Percentiles rank a stretch among this genome's conserved stretches.
phyloP scores from a whole-genome alignment of 2,113 vertebrate species.

The Anser cygnoides region DNA sequence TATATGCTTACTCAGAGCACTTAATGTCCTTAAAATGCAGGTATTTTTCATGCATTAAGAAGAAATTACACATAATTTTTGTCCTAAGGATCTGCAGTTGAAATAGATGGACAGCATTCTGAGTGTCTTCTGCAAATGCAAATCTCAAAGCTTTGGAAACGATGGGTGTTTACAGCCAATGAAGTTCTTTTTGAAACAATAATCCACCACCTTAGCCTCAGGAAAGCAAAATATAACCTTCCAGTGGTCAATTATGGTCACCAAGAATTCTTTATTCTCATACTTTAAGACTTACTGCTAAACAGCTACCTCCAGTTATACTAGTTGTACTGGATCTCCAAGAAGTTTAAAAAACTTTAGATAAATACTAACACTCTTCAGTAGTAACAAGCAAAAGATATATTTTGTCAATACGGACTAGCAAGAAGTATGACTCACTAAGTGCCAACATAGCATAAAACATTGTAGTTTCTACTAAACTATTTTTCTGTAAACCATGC shows the following conservation, averaged over 20 bases:
- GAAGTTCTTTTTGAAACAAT: neutral
- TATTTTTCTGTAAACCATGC: neutral
- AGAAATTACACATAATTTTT: conserved; percentile 40
- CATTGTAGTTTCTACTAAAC: neutral
- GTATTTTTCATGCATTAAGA: conserved; percentile 27
- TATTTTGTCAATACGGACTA: neutral
- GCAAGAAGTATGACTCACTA: neutral
- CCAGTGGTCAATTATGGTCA: neutral
- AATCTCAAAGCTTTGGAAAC: conserved; percentile 3
- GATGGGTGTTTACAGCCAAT: neutral
- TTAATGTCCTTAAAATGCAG: conserved; percentile 14
- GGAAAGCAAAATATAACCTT: neutral
- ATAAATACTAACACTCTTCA: neutral
- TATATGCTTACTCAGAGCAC: conserved; percentile 24
- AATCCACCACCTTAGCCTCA: neutral
- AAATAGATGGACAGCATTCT: neutral
- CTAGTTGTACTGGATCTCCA: neutral
- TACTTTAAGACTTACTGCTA: neutral
- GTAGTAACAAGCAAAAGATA: neutral
- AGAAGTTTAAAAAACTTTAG: neutral
- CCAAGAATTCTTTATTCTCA: neutral
- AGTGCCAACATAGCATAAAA: neutral
- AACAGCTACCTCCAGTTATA: neutral
- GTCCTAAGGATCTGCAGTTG: neutral
- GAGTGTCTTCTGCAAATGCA: neutral